A percentile compares a stretch with the other conserved stretches of the same genome.
phyloP scores from a whole-genome alignment of 2,888 invertebrate genomes.

The Apeira syringaria region DNA sequence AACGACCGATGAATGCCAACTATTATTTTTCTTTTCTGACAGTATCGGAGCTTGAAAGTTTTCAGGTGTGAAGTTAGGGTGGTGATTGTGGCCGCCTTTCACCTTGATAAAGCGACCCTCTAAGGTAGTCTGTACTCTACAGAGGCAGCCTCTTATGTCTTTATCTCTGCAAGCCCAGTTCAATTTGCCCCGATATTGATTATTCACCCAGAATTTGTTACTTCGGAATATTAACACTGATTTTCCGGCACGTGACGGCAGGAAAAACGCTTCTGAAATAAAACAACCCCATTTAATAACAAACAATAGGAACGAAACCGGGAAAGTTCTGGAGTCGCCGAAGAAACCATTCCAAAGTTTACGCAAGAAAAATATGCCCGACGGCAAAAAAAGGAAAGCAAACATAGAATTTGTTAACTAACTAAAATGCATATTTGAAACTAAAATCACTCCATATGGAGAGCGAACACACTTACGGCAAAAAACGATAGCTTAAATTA shows the following conservation, averaged over 20 bases:
- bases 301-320: background rate
- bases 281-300: slow-evolving; percentile 8
- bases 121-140: slow-evolving; percentile 75
- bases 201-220: slow-evolving; percentile 79
- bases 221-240: slow-evolving; percentile 70
- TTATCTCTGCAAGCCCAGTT: slow-evolving; percentile 80
- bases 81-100: slow-evolving; percentile 68
- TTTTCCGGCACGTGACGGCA: slow-evolving; percentile 76
- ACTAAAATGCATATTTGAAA: too few relatives aligned
- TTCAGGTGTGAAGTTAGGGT: slow-evolving; percentile 67
- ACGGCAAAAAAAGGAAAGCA: too few relatives aligned
- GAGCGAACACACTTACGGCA: too few relatives aligned
- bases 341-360: background rate
- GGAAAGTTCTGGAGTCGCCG: background rate
- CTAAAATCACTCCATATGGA: too few relatives aligned
- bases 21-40: slow-evolving; percentile 37
- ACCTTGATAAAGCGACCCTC: slow-evolving; percentile 69
- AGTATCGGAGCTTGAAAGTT: slow-evolving; percentile 58
- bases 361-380: background rate
- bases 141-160: slow-evolving; percentile 67
- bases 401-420: too few relatives aligned
- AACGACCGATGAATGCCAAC: slow-evolving; percentile 14
- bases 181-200: slow-evolving; percentile 70
- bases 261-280: slow-evolving; percentile 69
- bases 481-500: too few relatives aligned